A percentile compares a stretch with the other conserved stretches of the same genome.
Evolutionary conservation across 2,797 vertebrate genomes (phyloP).

Genomic region (Staurois parvus): DNA sequence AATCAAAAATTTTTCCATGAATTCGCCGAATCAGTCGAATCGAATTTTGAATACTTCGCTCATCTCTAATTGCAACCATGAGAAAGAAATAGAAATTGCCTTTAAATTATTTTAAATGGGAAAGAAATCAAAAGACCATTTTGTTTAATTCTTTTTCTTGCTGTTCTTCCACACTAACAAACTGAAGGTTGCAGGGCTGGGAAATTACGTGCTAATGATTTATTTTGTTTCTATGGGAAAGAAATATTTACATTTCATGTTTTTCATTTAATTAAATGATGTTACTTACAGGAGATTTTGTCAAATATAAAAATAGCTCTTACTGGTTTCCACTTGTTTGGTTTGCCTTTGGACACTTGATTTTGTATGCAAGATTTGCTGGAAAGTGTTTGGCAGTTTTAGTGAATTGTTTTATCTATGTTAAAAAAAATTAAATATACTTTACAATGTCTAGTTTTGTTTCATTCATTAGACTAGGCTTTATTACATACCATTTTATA

Average conservation of each 20-base stretch:
- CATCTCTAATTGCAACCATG: no score
- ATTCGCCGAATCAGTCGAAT: no score
- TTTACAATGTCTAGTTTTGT: no score
- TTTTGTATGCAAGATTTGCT: background rate
- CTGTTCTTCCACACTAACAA: slow-evolving; percentile 9
- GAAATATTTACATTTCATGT: background rate
- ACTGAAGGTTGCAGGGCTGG: background rate
- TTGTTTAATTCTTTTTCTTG: slow-evolving; percentile 8
- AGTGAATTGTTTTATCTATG: no score
- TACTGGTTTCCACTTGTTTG: background rate
- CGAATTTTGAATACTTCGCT: no score
- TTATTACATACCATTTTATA: no score
- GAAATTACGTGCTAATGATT: slow-evolving; percentile 27
- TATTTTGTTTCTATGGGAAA: slow-evolving; percentile 6
- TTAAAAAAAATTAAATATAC: background rate
- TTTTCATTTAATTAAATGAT: background rate
- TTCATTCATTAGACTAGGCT: no score
- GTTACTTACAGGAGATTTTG: background rate
- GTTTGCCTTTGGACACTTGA: background rate
- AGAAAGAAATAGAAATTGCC: no score
- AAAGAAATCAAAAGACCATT: slow-evolving; percentile 9
- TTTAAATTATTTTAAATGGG: slow-evolving; percentile 28
- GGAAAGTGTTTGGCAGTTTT: background rate
- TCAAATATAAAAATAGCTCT: no score
- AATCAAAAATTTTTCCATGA: no score